A percentile compares a stretch with the other conserved stretches of the same genome.
Conservation (phyloP, 2,888 invertebrate species). For the Caenorhabditis sp. region DNA sequence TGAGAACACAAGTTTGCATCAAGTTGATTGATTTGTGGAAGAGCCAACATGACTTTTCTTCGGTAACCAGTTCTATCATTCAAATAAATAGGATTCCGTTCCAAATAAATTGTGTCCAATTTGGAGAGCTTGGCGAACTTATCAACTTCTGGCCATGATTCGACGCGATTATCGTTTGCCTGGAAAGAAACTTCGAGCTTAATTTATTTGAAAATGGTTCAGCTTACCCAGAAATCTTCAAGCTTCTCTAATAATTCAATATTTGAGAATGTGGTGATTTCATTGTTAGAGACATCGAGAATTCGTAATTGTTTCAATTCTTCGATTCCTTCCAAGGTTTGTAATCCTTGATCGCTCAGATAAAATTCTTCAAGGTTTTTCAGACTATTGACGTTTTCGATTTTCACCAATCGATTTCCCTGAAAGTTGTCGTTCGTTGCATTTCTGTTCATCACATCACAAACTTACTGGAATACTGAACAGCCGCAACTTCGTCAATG, state of each 20-base stretch:
- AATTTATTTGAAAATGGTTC: conserved; percentile 24
- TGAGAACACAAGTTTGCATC: conserved; percentile 79
- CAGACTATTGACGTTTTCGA: conserved; percentile 84
- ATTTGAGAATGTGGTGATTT: conserved; percentile 82
- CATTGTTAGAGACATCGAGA: conserved; percentile 88
- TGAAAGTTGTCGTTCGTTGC: conserved; percentile 63
- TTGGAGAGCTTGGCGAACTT: conserved; percentile 75
- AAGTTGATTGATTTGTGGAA: conserved; percentile 88
- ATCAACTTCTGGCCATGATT: conserved; percentile 85
- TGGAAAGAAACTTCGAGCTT: conserved; percentile 71
- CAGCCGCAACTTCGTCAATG: conserved; percentile 79
- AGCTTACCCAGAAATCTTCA: conserved; percentile 94
- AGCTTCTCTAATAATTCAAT: conserved; percentile 81
- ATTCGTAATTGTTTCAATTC: conserved; percentile 80
- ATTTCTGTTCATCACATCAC: not conserved
- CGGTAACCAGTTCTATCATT: conserved; percentile 54
- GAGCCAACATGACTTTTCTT: conserved; percentile 85
- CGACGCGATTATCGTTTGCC: conserved; percentile 89
- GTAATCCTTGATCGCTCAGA: conserved; percentile 90
- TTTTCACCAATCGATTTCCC: conserved; percentile 85
- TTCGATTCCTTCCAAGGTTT: conserved; percentile 80
- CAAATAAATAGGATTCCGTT: conserved; percentile 81
- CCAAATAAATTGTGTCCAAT: conserved; percentile 85
- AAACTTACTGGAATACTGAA: conserved; percentile 93
- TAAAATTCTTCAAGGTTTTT: conserved; percentile 85